Evolutionary conservation across 2,113 vertebrate genomes (phyloP).

Genomic region (Mastomys natalensis): DNA sequence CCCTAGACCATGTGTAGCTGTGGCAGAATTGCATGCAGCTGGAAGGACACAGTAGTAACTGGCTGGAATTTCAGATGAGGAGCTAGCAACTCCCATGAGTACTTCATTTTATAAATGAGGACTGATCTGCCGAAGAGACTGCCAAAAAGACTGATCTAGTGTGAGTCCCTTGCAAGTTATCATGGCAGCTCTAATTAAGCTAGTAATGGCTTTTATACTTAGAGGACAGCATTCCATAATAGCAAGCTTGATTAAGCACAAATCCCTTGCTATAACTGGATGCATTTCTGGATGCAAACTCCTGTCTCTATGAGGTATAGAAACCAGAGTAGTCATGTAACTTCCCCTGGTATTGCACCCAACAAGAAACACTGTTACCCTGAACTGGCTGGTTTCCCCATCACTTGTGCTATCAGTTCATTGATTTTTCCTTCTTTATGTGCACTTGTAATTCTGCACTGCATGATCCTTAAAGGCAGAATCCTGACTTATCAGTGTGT

Average conservation of each 20-base stretch:
- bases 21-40: background rate
- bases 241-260: background rate
- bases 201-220: background rate
- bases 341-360: background rate
- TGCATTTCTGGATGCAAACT: background rate
- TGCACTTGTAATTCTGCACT: background rate
- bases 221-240: background rate
- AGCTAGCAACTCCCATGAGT: background rate
- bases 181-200: background rate
- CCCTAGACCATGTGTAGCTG: background rate
- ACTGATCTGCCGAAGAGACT: background rate
- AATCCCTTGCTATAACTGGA: fast-evolving
- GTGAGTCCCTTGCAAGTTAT: background rate
- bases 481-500: background rate
- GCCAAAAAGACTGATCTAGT: background rate
- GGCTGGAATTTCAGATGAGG: background rate
- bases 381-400: background rate
- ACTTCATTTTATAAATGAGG: background rate
- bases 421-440: background rate
- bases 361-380: background rate
- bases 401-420: background rate
- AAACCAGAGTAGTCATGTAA: background rate
- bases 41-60: background rate
- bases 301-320: background rate
- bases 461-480: background rate